Conservation (phyloP, 37 sponge, comb jelly and placozoan genomes). For the Mnemiopsis leidyi region DNA sequence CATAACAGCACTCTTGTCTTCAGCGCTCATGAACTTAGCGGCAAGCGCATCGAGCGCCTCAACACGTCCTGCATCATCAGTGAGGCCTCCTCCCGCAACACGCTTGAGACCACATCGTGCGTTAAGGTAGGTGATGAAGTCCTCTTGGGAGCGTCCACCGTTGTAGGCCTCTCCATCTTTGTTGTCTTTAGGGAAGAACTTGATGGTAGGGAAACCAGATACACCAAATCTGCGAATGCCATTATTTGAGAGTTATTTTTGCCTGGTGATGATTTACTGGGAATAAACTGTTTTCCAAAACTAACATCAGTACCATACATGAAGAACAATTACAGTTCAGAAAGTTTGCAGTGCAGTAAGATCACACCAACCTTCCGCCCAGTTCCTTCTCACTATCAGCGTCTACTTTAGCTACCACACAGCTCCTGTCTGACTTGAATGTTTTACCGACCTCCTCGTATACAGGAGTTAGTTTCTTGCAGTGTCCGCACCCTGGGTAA, state of each 20-base stretch:
- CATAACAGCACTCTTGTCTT: neutral
- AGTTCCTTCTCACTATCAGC: slow-evolving; percentile 87
- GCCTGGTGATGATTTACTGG: too few relatives aligned
- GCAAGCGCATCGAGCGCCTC: neutral
- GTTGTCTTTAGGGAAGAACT: slow-evolving; percentile 90
- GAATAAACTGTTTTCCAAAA: too few relatives aligned
- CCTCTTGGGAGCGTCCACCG: slow-evolving; percentile 71
- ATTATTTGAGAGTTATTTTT: too few relatives aligned
- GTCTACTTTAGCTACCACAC: slow-evolving; percentile 92
- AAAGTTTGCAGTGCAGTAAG: too few relatives aligned
- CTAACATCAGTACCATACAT: too few relatives aligned
- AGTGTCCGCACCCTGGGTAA: slow-evolving; percentile 96
- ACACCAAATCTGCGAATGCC: slow-evolving; percentile 75
- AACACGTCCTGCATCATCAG: neutral
- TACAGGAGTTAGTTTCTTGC: slow-evolving; percentile 84
- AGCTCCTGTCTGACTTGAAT: slow-evolving; percentile 80
- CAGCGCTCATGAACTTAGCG: slow-evolving; percentile 10
- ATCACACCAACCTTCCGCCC: slow-evolving; percentile 71
- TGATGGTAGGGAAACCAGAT: slow-evolving; percentile 92
- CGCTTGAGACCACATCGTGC: slow-evolving; percentile 72
- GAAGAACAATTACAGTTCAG: too few relatives aligned
- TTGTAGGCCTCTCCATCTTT: slow-evolving; percentile 88
- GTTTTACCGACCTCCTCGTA: slow-evolving; percentile 89
- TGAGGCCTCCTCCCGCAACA: neutral
- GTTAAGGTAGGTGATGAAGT: slow-evolving; percentile 83